Base-by-base conservation (phyloP, 2,797 vertebrate species). In the Ctenopoma multispine region DNA sequence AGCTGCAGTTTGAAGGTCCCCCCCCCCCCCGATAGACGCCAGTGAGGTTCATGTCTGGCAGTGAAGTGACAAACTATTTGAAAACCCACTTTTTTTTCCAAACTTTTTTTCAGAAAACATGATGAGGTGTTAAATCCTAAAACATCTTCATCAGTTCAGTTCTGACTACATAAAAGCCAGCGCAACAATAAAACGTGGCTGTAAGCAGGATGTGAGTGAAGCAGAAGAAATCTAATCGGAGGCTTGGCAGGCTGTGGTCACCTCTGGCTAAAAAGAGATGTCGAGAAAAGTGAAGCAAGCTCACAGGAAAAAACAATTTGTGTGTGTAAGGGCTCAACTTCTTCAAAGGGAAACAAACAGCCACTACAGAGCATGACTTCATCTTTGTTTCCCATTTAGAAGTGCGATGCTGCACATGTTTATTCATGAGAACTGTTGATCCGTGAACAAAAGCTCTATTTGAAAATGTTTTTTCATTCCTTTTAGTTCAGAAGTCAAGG, bases 401-500 rank as follows among this genome's bases (percentile, higher is more conserved):
- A 70, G 54, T 49, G 38, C 56, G 34, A 14, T 14, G 34, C 66
- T 53, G 51, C 46, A 63, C 73, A 84, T 85, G 56, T 84, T 87
- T 86, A 89, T 91, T 87, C 72, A 88, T 84, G 87, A 80, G 48
- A 51, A 53, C 58, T 63, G 21, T 62, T 63, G 61, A 75, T 69
- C 68, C 49, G 1, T 46, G 68, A 57, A 69, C 48, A 54, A 83
- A 72, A 72, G 58, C 49, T 4, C 47, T 49, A 46, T 72, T 46
- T 69, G 55, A 82, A 80, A 81, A 76, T 5, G 13, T 31, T 62
- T 65, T 64, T 49, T 70, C n/a, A 23, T 66, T 76, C 48, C 63
- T 71, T 69, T 86, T 71, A 60, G 55, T n/a, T 36, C 36, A 38
- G 75, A 63, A 84, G 81, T 72, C 63, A 48, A 70, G 58, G 44